Base-by-base conservation (phyloP, 2,797 vertebrate genomes). In the Crocodylus rhombifer region DNA sequence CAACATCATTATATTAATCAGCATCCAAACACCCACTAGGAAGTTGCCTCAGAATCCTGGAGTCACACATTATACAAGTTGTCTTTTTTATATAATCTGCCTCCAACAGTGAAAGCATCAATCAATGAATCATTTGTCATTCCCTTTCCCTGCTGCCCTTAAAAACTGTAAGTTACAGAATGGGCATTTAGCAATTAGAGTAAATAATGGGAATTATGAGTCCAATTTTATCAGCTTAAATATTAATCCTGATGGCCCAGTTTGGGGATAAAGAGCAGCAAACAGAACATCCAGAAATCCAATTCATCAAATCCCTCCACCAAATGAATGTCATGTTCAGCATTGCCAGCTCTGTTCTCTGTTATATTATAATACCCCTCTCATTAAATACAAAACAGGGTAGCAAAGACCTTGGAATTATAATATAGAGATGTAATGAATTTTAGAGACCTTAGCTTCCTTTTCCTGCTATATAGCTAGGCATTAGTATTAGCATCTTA, bases 201-300 rank as follows among this genome's bases (percentile, higher is more conserved):
- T 55, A 28, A 75, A 62, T 26, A 67, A 20, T 33, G 60, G 60
- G 78, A 78, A 67, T 64, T 10, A 77, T n/a, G 81, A 83, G 55
- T 84, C 62, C 56, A 30, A 62, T 88, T 80, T 78, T 80, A 80
- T 87, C 88, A 75, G 56, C 76, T 83, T 87, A 91, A 64, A 86
- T 55, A 56, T 81, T 69, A 92, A 87, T 64, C 64, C 42, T 36
- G 8, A 20, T 89, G 56, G 91, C 81, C 77, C 36, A 42, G 18
- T 77, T 33, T 67, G 88, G 51, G 76, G 67, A 62, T 79, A 64
- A 82, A 60, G 14, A 83, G 36, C 20, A 7, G 36, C 28, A 14
- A 21, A 64, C 10, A 71, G 71, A 33, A 10, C 14, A 60, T 84
- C 21, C 86, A 83, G 77, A 78, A 61, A 61, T 74, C 16, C 18